Conservation (phyloP, 2,113 vertebrate genomes). For the Nothobranchius kuhntae region DNA sequence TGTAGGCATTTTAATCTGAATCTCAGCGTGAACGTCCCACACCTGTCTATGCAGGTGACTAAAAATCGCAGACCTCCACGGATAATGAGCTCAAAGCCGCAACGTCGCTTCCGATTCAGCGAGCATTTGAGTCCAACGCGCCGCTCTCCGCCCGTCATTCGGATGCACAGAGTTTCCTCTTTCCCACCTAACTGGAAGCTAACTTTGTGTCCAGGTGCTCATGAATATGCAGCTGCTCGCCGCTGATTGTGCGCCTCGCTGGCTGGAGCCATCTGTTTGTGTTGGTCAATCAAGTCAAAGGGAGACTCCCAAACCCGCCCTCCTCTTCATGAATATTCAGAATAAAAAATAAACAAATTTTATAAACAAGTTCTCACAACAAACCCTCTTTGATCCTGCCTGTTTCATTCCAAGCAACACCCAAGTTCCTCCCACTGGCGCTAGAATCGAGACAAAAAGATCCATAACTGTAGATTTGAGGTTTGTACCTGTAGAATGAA, state of each 20-base stretch:
- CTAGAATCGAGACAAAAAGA: no score
- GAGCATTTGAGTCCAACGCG: conserved; percentile 31
- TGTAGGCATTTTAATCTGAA: conserved; percentile 28
- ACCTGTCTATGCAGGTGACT: conserved; percentile 44
- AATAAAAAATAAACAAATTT: conserved; percentile 17
- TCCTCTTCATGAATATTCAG: conserved; percentile 44
- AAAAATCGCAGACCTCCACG: conserved; percentile 40
- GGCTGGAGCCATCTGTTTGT: conserved; percentile 61
- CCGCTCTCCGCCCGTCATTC: conserved; percentile 25
- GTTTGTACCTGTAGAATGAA: no score
- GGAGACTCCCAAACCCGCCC: conserved; percentile 28
- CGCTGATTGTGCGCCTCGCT: conserved; percentile 20
- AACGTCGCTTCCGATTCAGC: conserved; percentile 24
- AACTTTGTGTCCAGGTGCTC: conserved; percentile 71
- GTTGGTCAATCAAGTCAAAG: conserved; percentile 55
- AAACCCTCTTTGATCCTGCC: conserved; percentile 29
- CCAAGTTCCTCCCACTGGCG: no score
- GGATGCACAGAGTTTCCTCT: conserved; percentile 28
- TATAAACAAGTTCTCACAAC: background rate
- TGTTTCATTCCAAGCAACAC: conserved; percentile 20
- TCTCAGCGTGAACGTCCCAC: conserved; percentile 24
- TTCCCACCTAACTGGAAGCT: conserved; percentile 44
- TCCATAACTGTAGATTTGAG: no score
- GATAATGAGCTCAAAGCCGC: conserved; percentile 38
- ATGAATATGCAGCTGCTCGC: conserved; percentile 66